Evolutionary conservation across 2,113 vertebrate species (phyloP).

Genomic region (Cygnus buccinator): DNA sequence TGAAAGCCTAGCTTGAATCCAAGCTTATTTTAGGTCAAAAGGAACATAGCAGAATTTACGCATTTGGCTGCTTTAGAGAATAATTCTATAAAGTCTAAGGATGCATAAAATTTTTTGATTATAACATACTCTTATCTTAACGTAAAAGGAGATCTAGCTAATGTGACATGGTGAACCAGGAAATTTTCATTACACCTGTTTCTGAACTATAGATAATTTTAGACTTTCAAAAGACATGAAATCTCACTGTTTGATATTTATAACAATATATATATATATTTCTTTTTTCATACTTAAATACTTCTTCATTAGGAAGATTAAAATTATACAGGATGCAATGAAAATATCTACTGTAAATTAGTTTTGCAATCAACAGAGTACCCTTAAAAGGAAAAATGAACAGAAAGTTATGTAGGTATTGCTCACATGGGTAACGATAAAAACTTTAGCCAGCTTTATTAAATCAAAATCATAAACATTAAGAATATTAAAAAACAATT

Average conservation of each 20-base stretch:
- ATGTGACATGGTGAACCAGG: accelerated
- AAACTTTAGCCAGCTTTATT: not conserved
- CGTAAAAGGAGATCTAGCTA: not conserved
- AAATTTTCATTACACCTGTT: conserved; percentile 32
- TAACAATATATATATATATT: not conserved
- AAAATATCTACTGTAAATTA: not conserved
- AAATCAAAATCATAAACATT: not conserved
- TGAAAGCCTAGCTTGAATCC: not conserved
- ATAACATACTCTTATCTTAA: not conserved
- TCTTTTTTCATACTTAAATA: not conserved
- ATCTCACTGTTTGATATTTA: not conserved
- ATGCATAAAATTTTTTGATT: not conserved
- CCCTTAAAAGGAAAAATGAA: not conserved
- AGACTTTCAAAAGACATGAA: not conserved
- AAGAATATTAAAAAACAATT: not conserved
- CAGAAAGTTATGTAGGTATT: not conserved
- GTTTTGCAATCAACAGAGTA: not conserved
- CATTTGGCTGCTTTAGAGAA: not conserved
- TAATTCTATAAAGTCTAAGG: conserved; percentile 4
- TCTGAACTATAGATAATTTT: not conserved
- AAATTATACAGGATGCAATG: not conserved
- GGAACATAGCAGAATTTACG: conserved; percentile 14
- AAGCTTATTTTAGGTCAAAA: conserved; percentile 4
- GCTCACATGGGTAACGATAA: not conserved
- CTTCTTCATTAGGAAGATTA: not conserved